Percentiles rank a stretch among this genome's conserved stretches.
phyloP scores from a whole-genome alignment of 2,888 invertebrate species.

The Mylabris sibirica region DNA sequence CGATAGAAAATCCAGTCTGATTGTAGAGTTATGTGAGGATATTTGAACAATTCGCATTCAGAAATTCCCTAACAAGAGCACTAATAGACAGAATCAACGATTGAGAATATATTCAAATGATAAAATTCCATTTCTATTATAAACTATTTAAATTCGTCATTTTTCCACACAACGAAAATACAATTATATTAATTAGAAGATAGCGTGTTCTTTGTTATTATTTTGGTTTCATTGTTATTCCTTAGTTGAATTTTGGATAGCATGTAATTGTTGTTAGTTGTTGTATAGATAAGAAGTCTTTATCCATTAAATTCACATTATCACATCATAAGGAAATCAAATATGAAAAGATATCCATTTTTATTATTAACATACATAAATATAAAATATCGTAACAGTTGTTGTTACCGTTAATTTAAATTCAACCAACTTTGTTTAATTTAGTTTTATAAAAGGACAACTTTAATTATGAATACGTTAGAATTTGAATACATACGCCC shows the following conservation, averaged over 20 bases:
- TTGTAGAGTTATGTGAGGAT: neutral
- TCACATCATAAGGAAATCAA: neutral
- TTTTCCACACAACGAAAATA: neutral
- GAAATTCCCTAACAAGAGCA: neutral
- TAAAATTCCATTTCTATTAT: neutral
- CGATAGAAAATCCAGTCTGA: too few species aligned
- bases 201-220: neutral
- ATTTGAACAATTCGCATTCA: slow-evolving; percentile 1
- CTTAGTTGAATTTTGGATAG: neutral
- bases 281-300: neutral
- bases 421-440: too few species aligned
- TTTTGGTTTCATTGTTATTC: neutral
- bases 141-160: neutral
- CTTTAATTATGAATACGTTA: neutral
- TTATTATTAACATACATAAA: neutral
- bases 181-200: neutral
- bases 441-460: neutral
- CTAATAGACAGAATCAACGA: neutral
- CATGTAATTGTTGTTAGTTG: neutral
- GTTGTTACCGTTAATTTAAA: neutral
- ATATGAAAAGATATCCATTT: neutral
- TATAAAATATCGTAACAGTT: neutral
- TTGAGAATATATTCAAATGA: neutral
- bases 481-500: neutral
- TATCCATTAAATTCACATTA: neutral